These are phyloP conservation scores for Lota lota DNA, from an alignment of 2,113 vertebrate genomes.

Conservation along the genomic window DNA sequence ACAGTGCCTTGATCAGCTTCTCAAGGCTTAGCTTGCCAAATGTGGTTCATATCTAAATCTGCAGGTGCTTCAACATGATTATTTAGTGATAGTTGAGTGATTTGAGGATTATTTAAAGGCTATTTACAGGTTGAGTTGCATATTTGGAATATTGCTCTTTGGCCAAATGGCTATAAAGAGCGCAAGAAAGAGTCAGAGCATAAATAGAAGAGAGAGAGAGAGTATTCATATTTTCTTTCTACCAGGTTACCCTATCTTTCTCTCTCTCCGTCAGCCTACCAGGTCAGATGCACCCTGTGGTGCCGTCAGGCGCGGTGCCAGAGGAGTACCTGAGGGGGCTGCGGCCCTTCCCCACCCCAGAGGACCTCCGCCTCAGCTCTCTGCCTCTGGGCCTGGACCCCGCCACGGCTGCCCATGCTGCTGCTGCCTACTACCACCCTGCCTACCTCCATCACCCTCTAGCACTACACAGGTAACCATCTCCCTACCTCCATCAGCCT, in stretches of 20 bases:
- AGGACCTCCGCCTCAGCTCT: slow-evolving; percentile 87
- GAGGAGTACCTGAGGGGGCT: slow-evolving; percentile 92
- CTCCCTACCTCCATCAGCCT: slow-evolving; percentile 55
- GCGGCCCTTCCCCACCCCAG: slow-evolving; percentile 85
- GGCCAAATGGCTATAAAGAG: too few relatives aligned
- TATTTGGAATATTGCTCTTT: too few relatives aligned
- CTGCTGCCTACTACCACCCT: slow-evolving; percentile 88
- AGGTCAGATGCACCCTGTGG: slow-evolving; percentile 86
- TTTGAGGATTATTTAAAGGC: too few relatives aligned
- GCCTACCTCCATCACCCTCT: slow-evolving; percentile 86
- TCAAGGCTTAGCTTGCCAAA: too few relatives aligned
- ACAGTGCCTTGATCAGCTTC: too few relatives aligned
- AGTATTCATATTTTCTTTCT: too few relatives aligned
- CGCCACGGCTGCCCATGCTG: slow-evolving; percentile 73
- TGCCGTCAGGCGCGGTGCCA: slow-evolving; percentile 81
- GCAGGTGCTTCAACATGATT: too few relatives aligned
- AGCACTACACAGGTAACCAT: slow-evolving; percentile 80
- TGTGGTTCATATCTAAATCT: too few relatives aligned
- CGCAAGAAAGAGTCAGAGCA: too few relatives aligned
- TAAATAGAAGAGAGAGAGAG: too few relatives aligned
- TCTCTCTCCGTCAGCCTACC: slow-evolving; percentile 73
- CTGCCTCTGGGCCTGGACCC: slow-evolving; percentile 85
- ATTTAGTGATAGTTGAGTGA: too few relatives aligned
- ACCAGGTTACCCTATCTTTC: not conserved
- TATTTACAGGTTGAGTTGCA: too few relatives aligned